Evolutionary conservation across 2,888 invertebrate genomes (phyloP).

Genomic region (Lasioglossum malachurum): DNA sequence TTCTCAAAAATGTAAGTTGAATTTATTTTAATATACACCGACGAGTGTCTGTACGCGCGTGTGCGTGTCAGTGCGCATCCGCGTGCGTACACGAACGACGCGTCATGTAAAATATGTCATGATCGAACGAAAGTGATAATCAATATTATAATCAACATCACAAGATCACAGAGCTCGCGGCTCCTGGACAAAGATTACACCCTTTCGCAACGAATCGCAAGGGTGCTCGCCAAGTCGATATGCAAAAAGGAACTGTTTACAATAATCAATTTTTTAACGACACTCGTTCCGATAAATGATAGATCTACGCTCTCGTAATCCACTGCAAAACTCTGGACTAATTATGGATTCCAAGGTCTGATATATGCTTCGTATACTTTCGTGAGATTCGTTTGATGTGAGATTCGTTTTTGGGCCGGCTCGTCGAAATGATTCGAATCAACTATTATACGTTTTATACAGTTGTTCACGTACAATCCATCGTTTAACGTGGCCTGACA

Average conservation of each 20-base stretch:
- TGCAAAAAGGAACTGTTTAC: conserved; percentile 76
- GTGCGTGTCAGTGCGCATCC: conserved; percentile 44
- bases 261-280: conserved; percentile 68
- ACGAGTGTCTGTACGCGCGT: conserved; percentile 73
- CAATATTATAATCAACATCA: conserved; percentile 72
- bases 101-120: conserved; percentile 67
- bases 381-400: conserved; percentile 75
- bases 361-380: conserved; percentile 82
- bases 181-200: conserved; percentile 59
- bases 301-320: conserved; percentile 65
- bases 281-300: conserved; percentile 62
- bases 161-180: conserved; percentile 67
- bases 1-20: conserved; percentile 83
- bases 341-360: conserved; percentile 66
- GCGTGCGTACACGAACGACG: conserved; percentile 67
- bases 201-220: conserved; percentile 1
- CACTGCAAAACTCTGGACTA: conserved; percentile 69
- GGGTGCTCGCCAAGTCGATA: conserved; percentile 68
- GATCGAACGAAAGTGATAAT: conserved; percentile 69
- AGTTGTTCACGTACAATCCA: conserved; percentile 61
- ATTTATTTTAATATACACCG: conserved; percentile 83
- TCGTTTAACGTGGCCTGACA: conserved; percentile 56
- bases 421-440: conserved; percentile 78
- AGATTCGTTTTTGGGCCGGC: conserved; percentile 76
- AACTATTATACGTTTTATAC: conserved; percentile 71